Evolutionary conservation across 1,140 invertebrate species (phyloP), one percentile per base, ranked within the genome.

Genomic region (Leptopilina clavipes): DNA sequence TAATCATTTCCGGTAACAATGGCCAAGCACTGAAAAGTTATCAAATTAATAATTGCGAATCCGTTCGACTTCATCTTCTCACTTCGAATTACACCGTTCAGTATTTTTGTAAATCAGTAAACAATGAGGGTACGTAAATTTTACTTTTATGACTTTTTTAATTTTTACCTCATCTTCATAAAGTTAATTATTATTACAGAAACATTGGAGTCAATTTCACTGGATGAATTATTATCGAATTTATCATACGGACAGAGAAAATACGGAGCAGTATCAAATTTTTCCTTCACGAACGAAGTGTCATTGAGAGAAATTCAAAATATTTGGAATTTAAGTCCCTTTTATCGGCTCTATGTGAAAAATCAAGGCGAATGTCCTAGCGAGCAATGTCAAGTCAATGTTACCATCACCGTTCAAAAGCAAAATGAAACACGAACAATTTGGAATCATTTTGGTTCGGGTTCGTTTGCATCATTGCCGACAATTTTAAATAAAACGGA

Each of bases 291-390:
- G 74, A 76, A 79, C 44, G 7, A 73, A 14, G 56, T 73, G 31
- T 54, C 72, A 65, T 76, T 78, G n/a, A 75, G 76, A 48, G 73
- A 79, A 77, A 5, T 11, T 72, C 72, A 84, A 37, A 75, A 85
- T 9, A 82, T 70, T 71, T 87, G 86, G 85, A 81, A 82, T 3
- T 78, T 84, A 12, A 85, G 84, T 8, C 83, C 84, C 7, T 85
- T 87, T 73, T 87, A 89, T 76, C 81, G 83, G 43, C 85, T 95
- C 3, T 91, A 92, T 31, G 90, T 95, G 0, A 91, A 93, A 83
- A 95, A 95, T 84, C 89, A 89, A 56, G 94, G 93, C 5, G 89
- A 89, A 75, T 95, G 94, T 84, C 94, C 94, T 1, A 91, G 92
- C 18, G 82, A 86, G 52, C 87, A 91, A 73, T 95, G 94, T 78